phyloP scores from a whole-genome alignment of 1,140 invertebrate genomes.

The Hermetia illucens region DNA sequence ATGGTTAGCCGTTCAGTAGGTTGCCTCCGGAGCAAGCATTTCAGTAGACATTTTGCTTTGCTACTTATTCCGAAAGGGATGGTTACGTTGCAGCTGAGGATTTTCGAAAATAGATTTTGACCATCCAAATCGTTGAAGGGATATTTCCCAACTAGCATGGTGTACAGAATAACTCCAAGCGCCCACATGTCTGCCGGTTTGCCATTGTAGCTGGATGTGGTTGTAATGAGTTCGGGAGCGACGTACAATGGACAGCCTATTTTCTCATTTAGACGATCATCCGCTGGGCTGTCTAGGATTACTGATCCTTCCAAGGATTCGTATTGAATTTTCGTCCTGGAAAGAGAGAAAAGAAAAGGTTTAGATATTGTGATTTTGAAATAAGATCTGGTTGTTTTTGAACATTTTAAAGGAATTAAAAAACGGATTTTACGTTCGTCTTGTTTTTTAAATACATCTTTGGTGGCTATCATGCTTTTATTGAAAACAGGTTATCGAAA shows the following conservation, averaged over 20 bases:
- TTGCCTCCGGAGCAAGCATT: constrained; percentile 67
- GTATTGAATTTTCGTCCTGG: constrained; percentile 77
- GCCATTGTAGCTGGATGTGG: constrained; percentile 76
- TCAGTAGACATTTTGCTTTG: constrained; percentile 75
- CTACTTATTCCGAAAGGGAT: constrained; percentile 75
- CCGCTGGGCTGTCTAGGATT: constrained; percentile 67
- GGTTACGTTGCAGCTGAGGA: constrained; percentile 73
- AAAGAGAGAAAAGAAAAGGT: constrained; percentile 37
- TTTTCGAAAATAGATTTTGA: constrained; percentile 78
- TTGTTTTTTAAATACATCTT: no score
- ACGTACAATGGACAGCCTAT: constrained; percentile 95
- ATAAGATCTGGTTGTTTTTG: no score
- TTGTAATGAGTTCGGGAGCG: constrained; percentile 74
- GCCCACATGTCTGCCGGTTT: constrained; percentile 94
- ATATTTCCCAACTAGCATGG: constrained; percentile 92
- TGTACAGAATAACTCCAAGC: constrained; percentile 89
- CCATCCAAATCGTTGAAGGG: constrained; percentile 92
- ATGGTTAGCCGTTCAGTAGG: constrained; percentile 72
- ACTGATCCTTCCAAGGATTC: constrained; percentile 91
- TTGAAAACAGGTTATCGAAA: no score
- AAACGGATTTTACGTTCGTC: no score
- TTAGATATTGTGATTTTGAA: no score
- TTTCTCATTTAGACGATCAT: constrained; percentile 80
- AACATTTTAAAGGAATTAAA: no score
- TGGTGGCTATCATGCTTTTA: no score